Conservation (phyloP, 2,888 invertebrate species). For the Zonitis immaculata region DNA sequence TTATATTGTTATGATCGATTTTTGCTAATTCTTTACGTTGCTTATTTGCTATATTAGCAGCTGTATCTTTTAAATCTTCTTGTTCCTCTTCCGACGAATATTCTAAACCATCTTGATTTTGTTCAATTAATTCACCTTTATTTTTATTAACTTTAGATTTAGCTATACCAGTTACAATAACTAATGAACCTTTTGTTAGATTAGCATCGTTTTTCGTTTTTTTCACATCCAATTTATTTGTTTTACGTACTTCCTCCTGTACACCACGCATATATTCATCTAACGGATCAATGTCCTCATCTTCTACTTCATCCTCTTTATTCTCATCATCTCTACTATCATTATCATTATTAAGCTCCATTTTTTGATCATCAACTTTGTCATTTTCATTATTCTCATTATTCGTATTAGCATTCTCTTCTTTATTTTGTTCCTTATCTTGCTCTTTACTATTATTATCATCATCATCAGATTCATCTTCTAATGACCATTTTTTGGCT, state of each 20-base stretch:
- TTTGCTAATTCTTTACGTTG: slow-evolving; percentile 89
- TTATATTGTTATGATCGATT: slow-evolving; percentile 83
- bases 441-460: slow-evolving; percentile 50
- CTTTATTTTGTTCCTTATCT: neutral
- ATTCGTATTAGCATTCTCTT: slow-evolving; percentile 6
- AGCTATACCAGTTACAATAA: slow-evolving; percentile 79
- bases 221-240: slow-evolving; percentile 66
- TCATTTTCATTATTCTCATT: slow-evolving; percentile 18
- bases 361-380: slow-evolving; percentile 20
- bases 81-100: slow-evolving; percentile 97
- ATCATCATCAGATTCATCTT: slow-evolving; percentile 94
- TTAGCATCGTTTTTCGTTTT: slow-evolving; percentile 48
- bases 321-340: slow-evolving; percentile 23
- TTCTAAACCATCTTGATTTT: slow-evolving; percentile 95
- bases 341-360: slow-evolving; percentile 28
- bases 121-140: slow-evolving; percentile 98
- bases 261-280: slow-evolving; percentile 95
- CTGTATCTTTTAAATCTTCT: slow-evolving; percentile 88
- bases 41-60: slow-evolving; percentile 83
- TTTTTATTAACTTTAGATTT: slow-evolving; percentile 73
- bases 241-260: slow-evolving; percentile 77
- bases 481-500: slow-evolving; percentile 88
- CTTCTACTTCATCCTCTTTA: slow-evolving; percentile 47
- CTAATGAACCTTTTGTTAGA: slow-evolving; percentile 59
- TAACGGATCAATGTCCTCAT: slow-evolving; percentile 88